A percentile compares a stretch with the other conserved stretches of the same genome.
Evolutionary conservation across 2,797 vertebrate genomes (phyloP).

Genomic region (Meriones psammophilus): DNA sequence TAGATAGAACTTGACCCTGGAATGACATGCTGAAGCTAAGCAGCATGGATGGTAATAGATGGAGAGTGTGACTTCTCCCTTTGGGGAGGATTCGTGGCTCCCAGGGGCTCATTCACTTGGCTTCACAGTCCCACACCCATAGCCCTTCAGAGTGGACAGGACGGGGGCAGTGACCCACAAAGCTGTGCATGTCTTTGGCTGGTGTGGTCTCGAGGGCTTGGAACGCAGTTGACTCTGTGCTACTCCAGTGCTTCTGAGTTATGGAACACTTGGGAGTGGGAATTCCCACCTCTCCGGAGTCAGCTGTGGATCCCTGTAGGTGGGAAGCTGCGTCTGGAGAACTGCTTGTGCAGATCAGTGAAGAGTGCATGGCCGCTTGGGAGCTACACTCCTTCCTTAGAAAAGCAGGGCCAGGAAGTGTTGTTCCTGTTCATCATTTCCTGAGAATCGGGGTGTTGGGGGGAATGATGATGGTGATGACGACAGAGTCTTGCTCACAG

Average conservation of each 20-base stretch:
- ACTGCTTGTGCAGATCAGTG: not conserved
- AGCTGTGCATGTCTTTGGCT: not conserved
- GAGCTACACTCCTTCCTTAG: not conserved
- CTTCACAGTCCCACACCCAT: too few relatives aligned
- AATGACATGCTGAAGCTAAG: not conserved
- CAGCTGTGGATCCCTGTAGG: not conserved
- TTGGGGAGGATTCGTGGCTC: not conserved
- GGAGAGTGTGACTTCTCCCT: not conserved
- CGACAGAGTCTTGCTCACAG: not conserved
- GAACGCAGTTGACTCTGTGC: not conserved
- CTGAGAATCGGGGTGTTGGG: not conserved
- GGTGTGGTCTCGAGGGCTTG: not conserved
- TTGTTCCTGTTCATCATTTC: not conserved
- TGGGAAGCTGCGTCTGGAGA: not conserved
- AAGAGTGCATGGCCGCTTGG: not conserved
- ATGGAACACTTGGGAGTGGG: accelerated
- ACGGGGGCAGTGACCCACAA: accelerated
- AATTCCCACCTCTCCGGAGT: not conserved
- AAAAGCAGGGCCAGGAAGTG: not conserved
- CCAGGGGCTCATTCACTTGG: not conserved
- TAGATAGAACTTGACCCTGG: not conserved
- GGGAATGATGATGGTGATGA: too few relatives aligned
- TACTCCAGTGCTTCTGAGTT: not conserved
- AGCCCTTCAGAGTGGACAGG: not conserved
- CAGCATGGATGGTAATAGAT: not conserved